These are phyloP conservation scores for Morinoia aosen DNA, from an alignment of 2,888 invertebrate genomes.

Conservation along the genomic window DNA sequence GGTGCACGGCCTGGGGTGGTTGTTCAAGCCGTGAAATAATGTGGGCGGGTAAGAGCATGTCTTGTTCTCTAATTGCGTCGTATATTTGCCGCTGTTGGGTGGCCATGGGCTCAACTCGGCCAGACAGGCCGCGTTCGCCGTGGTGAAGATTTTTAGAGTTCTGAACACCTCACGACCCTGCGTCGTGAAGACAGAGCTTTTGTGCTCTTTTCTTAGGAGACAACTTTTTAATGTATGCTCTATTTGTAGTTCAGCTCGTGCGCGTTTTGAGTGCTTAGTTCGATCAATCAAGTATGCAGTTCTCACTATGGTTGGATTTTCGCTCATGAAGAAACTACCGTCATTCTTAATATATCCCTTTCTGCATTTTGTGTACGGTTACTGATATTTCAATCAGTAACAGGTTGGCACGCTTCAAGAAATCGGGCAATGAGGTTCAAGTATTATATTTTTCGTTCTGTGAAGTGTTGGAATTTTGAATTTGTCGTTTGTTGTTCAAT, in stretches of 20 bases:
- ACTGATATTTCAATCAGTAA: neutral
- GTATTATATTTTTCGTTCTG: too few relatives aligned
- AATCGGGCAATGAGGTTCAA: neutral
- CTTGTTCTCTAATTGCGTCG: constrained; percentile 52
- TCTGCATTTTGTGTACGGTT: neutral
- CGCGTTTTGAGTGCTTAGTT: neutral
- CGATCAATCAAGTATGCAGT: neutral
- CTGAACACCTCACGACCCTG: neutral
- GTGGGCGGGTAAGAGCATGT: constrained; percentile 44
- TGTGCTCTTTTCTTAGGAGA: neutral
- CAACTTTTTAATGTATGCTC: neutral
- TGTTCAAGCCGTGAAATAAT: constrained; percentile 45
- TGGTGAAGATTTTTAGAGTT: neutral
- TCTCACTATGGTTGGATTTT: neutral
- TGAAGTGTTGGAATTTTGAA: too few relatives aligned
- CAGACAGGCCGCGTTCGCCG: neutral
- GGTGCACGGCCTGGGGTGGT: constrained; percentile 24
- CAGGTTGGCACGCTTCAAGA: neutral
- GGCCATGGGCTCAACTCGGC: constrained; percentile 29
- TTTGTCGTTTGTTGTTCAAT: too few relatives aligned
- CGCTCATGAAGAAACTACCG: neutral
- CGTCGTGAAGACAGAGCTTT: neutral
- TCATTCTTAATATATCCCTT: neutral
- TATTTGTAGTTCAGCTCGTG: neutral
- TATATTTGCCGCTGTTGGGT: constrained; percentile 39